These are phyloP conservation scores for Marasmarcha lunaedactyla DNA, from an alignment of 2,888 invertebrate species.

Conservation along the genomic window DNA sequence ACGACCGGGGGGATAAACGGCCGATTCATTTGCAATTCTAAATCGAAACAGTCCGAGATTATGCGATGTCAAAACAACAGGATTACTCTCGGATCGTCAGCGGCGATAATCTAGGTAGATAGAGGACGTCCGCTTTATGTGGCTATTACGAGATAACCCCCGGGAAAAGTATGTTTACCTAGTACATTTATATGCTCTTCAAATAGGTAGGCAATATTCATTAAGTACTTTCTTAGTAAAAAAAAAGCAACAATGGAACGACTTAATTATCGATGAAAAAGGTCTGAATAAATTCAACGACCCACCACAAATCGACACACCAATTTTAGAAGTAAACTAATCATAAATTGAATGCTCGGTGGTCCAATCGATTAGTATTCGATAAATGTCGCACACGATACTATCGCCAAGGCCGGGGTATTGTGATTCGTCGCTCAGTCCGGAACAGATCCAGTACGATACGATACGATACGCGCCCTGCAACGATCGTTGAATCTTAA, in stretches of 20 bases:
- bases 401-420: slow-evolving; percentile 54
- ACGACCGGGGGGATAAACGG: slow-evolving; percentile 60
- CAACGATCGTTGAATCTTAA: slow-evolving; percentile 44
- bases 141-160: neutral
- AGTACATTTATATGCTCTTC: no score
- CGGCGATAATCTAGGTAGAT: neutral
- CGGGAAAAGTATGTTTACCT: no score
- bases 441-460: slow-evolving; percentile 53
- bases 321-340: no score
- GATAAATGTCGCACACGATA: slow-evolving; percentile 35
- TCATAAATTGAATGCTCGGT: slow-evolving; percentile 14
- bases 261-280: no score
- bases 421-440: slow-evolving; percentile 45
- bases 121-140: neutral
- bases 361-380: slow-evolving; percentile 49
- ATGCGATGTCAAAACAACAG: slow-evolving; percentile 21
- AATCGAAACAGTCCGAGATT: slow-evolving; percentile 36
- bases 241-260: no score
- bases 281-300: no score
- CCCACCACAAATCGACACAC: no score
- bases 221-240: no score
- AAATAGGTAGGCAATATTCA: no score
- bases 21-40: slow-evolving; percentile 71
- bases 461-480: slow-evolving; percentile 27
- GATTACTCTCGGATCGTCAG: slow-evolving; percentile 5